Evolutionary conservation across 2,888 invertebrate genomes (phyloP).

Genomic region (Mythimna ferrago): DNA sequence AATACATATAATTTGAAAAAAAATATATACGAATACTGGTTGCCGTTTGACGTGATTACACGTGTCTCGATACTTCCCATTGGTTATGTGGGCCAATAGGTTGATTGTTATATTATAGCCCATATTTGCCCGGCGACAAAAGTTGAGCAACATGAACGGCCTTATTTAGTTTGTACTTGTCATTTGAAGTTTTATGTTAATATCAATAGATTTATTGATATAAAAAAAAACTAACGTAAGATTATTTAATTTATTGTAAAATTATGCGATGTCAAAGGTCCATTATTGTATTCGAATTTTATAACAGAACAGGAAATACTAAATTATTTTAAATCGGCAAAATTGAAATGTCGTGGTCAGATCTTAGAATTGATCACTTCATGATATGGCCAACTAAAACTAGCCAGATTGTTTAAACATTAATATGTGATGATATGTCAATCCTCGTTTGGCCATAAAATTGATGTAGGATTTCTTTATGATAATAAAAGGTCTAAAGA

Average conservation of each 20-base stretch:
- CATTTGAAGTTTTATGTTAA: background rate
- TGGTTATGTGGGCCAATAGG: slow-evolving; percentile 8
- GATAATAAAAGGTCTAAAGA: no score
- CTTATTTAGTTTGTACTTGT: background rate
- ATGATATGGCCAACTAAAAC: no score
- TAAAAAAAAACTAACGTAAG: background rate
- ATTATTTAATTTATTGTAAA: background rate
- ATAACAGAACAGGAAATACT: background rate
- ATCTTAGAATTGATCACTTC: no score
- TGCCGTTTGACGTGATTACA: background rate
- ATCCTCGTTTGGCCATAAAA: no score
- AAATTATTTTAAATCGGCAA: background rate
- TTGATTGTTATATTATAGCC: slow-evolving; percentile 8
- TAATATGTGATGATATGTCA: no score
- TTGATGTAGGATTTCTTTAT: no score
- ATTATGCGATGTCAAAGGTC: background rate
- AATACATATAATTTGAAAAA: background rate
- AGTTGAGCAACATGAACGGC: background rate
- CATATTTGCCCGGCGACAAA: slow-evolving; percentile 5
- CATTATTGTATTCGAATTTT: background rate
- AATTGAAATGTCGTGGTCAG: background rate
- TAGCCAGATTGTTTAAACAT: no score
- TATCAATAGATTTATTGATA: background rate
- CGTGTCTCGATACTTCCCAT: background rate
- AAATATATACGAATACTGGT: background rate